Evolutionary conservation across 2,888 invertebrate species (phyloP).

Genomic region (Drosophila dives): DNA sequence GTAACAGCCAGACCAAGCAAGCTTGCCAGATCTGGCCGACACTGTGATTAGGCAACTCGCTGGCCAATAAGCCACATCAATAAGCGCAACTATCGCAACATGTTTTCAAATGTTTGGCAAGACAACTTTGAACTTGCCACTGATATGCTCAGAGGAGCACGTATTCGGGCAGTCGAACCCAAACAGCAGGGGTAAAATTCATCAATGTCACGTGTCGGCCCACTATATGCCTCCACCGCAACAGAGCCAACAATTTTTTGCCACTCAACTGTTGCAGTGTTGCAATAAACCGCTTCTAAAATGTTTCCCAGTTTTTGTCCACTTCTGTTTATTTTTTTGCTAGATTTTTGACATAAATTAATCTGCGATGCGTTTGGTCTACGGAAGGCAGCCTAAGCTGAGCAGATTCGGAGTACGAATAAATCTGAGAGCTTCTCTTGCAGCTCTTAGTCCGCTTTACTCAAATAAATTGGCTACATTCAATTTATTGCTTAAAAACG

Average conservation of each 20-base stretch:
- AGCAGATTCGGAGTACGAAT: conserved; percentile 51
- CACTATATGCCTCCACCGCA: conserved; percentile 45
- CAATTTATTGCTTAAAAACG: conserved; percentile 75
- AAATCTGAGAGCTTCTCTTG: conserved; percentile 5
- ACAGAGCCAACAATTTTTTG: conserved; percentile 57
- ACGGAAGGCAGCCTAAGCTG: conserved; percentile 43
- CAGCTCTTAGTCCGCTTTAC: conserved; percentile 54
- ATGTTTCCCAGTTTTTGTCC: conserved; percentile 13
- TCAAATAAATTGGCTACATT: conserved; percentile 73
- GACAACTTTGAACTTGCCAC: neutral
- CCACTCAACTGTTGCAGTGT: conserved; percentile 53
- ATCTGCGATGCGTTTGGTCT: conserved; percentile 63
- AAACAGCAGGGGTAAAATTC: conserved; percentile 61
- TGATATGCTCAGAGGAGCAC: conserved; percentile 29
- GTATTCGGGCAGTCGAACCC: conserved; percentile 11
- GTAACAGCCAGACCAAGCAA: conserved; percentile 1
- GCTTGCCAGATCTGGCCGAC: conserved; percentile 15
- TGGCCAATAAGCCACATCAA: conserved; percentile 56
- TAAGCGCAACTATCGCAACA: conserved; percentile 42
- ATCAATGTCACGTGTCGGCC: conserved; percentile 73
- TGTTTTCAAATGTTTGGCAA: conserved; percentile 42
- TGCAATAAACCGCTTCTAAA: conserved; percentile 61
- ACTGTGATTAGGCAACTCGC: conserved; percentile 73
- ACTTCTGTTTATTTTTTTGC: conserved; percentile 8
- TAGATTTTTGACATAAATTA: conserved; percentile 64